These are phyloP conservation scores for Muntiacus muntjak DNA, from an alignment of 2,113 vertebrate genomes.

Conservation along the genomic window DNA sequence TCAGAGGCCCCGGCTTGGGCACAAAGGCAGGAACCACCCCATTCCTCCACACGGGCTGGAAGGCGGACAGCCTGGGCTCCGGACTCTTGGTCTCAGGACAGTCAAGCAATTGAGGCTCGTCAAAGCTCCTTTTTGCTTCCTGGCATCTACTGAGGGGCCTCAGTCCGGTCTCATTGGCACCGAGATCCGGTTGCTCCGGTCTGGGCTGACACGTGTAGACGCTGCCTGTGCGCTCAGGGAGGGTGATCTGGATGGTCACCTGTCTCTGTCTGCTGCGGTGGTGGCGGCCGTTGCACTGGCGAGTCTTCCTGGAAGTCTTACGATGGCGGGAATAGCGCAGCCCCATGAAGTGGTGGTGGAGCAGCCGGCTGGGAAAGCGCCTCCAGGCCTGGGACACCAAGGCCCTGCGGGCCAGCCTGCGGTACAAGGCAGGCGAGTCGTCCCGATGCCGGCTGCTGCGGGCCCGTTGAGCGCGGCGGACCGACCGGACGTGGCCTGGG, in stretches of 20 bases:
- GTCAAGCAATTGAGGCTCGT: not conserved
- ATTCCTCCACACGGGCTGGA: not conserved
- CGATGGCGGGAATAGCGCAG: fast-evolving
- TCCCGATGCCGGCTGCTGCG: too few species aligned
- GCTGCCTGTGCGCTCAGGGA: fast-evolving
- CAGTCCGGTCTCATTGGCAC: not conserved
- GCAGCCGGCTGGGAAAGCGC: not conserved
- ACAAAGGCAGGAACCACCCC: not conserved
- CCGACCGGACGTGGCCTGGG: fast-evolving
- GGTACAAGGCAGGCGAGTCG: fast-evolving
- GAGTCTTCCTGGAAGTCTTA: not conserved
- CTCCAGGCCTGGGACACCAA: not conserved
- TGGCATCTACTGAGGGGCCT: not conserved
- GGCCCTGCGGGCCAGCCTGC: fast-evolving
- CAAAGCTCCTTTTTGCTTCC: too few species aligned
- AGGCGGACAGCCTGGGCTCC: not conserved
- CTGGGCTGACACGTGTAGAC: fast-evolving
- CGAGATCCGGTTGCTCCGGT: fast-evolving
- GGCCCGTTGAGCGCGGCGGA: fast-evolving
- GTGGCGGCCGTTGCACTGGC: fast-evolving
- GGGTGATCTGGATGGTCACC: too few species aligned
- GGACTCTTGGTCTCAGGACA: not conserved
- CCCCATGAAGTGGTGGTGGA: fast-evolving
- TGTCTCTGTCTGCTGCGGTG: fast-evolving
- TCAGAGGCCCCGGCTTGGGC: not conserved